Evolutionary conservation across 2,113 vertebrate species (phyloP).

Genomic region (Indri indri): DNA sequence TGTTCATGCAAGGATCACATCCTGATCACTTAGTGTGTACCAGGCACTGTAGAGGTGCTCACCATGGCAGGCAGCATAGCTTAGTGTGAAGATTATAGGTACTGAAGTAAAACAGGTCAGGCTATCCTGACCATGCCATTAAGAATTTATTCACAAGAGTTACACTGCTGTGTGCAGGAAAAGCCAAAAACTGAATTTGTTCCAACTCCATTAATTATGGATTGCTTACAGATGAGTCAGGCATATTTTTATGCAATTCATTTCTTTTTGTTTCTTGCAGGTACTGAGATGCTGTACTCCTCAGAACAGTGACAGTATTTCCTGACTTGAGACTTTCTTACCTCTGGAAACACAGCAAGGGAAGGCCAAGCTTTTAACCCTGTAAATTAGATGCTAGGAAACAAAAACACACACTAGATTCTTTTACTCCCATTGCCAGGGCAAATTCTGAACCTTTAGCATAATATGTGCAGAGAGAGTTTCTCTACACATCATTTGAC

Average conservation of each 20-base stretch:
- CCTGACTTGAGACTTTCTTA: background rate
- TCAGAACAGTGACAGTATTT: background rate
- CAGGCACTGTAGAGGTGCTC: background rate
- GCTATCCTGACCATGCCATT: background rate
- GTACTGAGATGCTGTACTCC: background rate
- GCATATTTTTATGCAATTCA: background rate
- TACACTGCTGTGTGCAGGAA: background rate
- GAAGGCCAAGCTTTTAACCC: background rate
- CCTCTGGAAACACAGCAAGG: background rate
- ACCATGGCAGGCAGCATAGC: background rate
- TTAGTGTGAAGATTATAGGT: background rate
- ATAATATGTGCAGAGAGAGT: no score
- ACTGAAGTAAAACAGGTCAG: background rate
- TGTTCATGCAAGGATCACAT: background rate
- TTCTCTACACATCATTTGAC: background rate
- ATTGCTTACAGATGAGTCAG: background rate
- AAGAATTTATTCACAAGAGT: background rate
- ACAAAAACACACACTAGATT: background rate
- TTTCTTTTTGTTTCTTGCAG: background rate
- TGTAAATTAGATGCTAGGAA: background rate
- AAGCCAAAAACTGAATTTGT: background rate
- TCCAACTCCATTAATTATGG: background rate
- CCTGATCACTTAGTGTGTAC: background rate
- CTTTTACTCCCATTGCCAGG: background rate
- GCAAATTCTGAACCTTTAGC: background rate